Evolutionary conservation across 2,888 invertebrate genomes (phyloP).

Genomic region (Cantharis nigra): DNA sequence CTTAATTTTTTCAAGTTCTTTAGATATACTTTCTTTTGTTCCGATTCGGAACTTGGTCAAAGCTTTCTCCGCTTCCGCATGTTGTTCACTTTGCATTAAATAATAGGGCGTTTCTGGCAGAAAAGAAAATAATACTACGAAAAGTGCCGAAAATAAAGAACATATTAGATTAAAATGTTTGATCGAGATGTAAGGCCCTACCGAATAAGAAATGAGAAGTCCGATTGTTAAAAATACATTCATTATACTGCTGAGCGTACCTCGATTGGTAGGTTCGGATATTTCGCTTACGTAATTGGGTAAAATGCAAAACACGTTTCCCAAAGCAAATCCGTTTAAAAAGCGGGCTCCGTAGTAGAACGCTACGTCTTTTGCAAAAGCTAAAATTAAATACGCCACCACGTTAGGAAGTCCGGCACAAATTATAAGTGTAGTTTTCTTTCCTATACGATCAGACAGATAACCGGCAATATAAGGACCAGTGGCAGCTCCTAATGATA

Average conservation of each 20-base stretch:
- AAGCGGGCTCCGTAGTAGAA: conserved; percentile 62
- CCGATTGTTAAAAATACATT: conserved; percentile 74
- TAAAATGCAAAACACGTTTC: conserved; percentile 68
- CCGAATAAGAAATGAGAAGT: conserved; percentile 68
- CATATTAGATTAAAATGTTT: conserved; percentile 60
- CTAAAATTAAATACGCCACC: conserved; percentile 60
- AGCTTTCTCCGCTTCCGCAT: conserved; percentile 59
- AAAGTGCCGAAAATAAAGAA: conserved; percentile 56
- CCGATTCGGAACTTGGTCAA: conserved; percentile 68
- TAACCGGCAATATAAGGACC: conserved; percentile 73
- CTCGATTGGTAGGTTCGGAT: conserved; percentile 73
- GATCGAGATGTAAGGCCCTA: conserved; percentile 74
- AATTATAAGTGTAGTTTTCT: conserved; percentile 71
- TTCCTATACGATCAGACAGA: conserved; percentile 67
- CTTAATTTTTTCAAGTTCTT: conserved; percentile 49
- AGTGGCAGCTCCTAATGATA: conserved; percentile 53
- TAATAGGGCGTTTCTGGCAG: conserved; percentile 83
- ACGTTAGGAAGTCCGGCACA: conserved; percentile 66
- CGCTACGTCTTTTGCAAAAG: conserved; percentile 57
- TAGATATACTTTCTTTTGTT: conserved; percentile 56
- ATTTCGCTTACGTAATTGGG: conserved; percentile 86
- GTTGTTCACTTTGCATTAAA: conserved; percentile 62
- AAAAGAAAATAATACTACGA: conserved; percentile 64
- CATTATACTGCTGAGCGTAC: conserved; percentile 69
- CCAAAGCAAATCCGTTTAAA: conserved; percentile 66